phyloP scores from a whole-genome alignment of 2,888 invertebrate species.

The Autographa pulchrina region DNA sequence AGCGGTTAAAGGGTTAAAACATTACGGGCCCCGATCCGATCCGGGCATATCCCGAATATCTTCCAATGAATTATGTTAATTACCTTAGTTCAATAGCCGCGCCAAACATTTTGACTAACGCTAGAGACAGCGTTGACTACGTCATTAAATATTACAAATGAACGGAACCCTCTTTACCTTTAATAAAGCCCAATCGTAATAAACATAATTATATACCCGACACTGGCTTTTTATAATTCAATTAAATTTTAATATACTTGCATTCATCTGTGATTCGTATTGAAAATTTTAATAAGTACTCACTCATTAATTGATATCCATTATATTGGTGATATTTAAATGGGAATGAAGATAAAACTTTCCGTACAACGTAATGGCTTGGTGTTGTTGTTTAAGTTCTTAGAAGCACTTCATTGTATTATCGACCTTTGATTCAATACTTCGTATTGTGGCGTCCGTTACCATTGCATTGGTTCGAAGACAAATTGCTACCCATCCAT shows the following conservation, averaged over 20 bases:
- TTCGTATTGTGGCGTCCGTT: slow-evolving; percentile 3
- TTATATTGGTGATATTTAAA: background rate
- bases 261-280: slow-evolving; percentile 3
- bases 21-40: slow-evolving; percentile 15
- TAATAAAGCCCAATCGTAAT: background rate
- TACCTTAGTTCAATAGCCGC: slow-evolving; percentile 22
- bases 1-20: too few relatives aligned
- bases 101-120: slow-evolving; percentile 18
- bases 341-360: background rate
- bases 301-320: background rate
- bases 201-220: background rate
- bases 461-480: slow-evolving; percentile 6
- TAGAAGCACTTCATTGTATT: slow-evolving; percentile 4
- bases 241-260: background rate
- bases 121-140: background rate
- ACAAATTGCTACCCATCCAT: slow-evolving; percentile 24
- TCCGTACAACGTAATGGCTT: background rate
- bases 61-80: slow-evolving; percentile 46
- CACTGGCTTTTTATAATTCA: background rate
- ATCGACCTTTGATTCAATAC: slow-evolving; percentile 18
- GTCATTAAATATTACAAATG: slow-evolving; percentile 3
- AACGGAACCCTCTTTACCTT: background rate
- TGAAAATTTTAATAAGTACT: background rate
- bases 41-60: slow-evolving; percentile 38
- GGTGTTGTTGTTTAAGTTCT: background rate